A percentile compares a stretch with the other conserved stretches of the same genome.
Evolutionary conservation across 2,113 vertebrate species (phyloP).

Genomic region (Hippopotamus amphibius): DNA sequence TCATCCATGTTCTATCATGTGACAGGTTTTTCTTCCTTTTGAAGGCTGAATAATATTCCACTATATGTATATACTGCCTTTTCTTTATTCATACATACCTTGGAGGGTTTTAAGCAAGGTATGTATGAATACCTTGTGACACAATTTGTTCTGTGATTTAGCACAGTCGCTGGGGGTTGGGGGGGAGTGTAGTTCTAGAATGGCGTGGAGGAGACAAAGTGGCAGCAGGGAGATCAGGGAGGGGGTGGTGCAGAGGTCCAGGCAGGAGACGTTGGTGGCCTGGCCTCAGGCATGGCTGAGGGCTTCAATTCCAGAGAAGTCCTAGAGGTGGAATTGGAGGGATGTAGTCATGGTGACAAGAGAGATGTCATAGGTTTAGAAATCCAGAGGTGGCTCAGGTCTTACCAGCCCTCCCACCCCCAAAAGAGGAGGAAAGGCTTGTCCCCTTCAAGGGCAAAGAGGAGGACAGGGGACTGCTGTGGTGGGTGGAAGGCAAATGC

Average conservation of each 20-base stretch:
- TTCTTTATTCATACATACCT: background rate
- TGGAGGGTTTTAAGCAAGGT: background rate
- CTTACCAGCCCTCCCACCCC: background rate
- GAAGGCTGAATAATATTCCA: background rate
- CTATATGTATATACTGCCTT: background rate
- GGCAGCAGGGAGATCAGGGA: background rate
- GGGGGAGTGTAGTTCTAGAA: background rate
- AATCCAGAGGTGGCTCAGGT: background rate
- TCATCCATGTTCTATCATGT: background rate
- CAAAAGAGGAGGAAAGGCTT: background rate
- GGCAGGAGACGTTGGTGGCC: background rate
- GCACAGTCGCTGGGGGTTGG: background rate
- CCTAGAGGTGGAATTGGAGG: background rate
- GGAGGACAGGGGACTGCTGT: background rate
- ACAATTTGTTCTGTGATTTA: background rate
- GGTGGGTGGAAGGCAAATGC: background rate
- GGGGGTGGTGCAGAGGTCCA: background rate
- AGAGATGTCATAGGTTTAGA: background rate
- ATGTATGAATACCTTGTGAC: no score
- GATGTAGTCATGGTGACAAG: background rate
- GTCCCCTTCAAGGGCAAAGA: background rate
- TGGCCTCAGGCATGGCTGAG: background rate
- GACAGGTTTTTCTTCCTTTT: background rate
- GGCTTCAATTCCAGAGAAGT: background rate
- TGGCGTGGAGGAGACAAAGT: background rate